Evolutionary conservation across 1,140 invertebrate species (phyloP).

Genomic region (Ridgeia piscesae): DNA sequence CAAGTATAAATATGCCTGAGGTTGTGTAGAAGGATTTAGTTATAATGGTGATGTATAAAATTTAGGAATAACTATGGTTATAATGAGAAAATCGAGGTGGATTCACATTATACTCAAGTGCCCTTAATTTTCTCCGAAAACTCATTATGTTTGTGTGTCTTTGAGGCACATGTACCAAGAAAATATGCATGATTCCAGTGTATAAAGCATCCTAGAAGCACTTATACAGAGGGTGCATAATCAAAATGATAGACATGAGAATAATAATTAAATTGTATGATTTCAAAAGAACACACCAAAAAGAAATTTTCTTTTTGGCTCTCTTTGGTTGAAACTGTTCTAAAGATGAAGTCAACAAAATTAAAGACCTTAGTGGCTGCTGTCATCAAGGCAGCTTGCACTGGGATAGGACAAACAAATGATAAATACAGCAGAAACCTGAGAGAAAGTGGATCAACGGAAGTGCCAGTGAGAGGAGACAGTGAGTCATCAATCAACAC

Average conservation of each 20-base stretch:
- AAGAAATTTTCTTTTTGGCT: not conserved
- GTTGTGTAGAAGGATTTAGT: too few species aligned
- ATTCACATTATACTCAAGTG: too few species aligned
- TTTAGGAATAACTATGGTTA: too few species aligned
- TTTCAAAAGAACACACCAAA: not conserved
- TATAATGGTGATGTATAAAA: too few species aligned
- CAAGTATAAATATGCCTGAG: too few species aligned
- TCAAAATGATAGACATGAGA: not conserved
- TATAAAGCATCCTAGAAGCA: too few species aligned
- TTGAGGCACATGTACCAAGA: too few species aligned
- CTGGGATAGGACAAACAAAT: not conserved
- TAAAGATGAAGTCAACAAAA: not conserved
- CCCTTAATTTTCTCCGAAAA: too few species aligned
- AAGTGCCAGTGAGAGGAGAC: not conserved
- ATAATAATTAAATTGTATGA: too few species aligned
- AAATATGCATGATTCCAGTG: too few species aligned
- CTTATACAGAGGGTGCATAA: not conserved
- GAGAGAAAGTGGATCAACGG: not conserved
- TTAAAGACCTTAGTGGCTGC: not conserved
- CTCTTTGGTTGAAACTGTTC: not conserved
- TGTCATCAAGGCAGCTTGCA: not conserved
- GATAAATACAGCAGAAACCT: not conserved
- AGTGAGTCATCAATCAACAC: not conserved
- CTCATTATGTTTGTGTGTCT: too few species aligned
- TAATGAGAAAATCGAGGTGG: too few species aligned